Evolutionary conservation across 2,888 invertebrate genomes (phyloP).

Genomic region (Drosophila anomalata): DNA sequence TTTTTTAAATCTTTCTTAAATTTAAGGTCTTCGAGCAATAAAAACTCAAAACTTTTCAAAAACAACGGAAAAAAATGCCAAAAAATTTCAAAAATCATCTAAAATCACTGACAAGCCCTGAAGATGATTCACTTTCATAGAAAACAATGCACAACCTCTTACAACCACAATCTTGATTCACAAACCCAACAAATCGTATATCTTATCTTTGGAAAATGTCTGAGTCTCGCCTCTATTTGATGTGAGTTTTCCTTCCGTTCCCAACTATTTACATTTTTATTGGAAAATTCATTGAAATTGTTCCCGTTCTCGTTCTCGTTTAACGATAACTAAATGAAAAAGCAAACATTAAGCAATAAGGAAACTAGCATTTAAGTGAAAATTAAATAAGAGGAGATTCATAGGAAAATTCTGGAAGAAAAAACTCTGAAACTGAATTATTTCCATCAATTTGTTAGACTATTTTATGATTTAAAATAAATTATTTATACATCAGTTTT

Average conservation of each 20-base stretch:
- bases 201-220: conserved; percentile 7
- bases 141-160: too few relatives aligned
- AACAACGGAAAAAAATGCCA: too few relatives aligned
- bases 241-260: neutral
- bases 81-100: too few relatives aligned
- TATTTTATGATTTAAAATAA: conserved; percentile 56
- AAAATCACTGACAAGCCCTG: neutral
- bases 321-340: conserved; percentile 29
- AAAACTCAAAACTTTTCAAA: too few relatives aligned
- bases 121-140: neutral
- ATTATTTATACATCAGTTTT: conserved; percentile 29
- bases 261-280: neutral
- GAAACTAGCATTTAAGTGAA: conserved; percentile 4
- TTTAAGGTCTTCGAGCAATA: too few relatives aligned
- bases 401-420: neutral
- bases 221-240: neutral
- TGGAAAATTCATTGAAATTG: conserved; percentile 6
- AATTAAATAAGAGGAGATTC: conserved; percentile 5
- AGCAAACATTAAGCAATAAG: conserved; percentile 13
- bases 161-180: neutral
- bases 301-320: conserved; percentile 12
- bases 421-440: conserved; percentile 15
- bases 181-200: neutral
- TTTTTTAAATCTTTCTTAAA: too few relatives aligned
- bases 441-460: conserved; percentile 57